phyloP scores from a whole-genome alignment of 2,888 invertebrate species.

The Eilema sororculum region DNA sequence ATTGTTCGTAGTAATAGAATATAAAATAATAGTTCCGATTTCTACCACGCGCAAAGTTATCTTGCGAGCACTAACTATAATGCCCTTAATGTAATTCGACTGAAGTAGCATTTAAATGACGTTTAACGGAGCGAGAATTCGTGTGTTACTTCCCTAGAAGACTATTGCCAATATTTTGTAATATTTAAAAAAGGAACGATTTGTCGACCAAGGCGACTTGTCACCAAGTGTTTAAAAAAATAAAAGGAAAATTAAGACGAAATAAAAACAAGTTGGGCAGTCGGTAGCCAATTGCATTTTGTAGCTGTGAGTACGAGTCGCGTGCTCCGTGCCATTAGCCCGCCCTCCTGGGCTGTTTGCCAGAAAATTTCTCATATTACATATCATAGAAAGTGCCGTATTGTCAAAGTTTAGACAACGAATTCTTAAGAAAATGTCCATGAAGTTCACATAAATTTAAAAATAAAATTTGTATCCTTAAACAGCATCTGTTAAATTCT shows the following conservation, averaged over 20 bases:
- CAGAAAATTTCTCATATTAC: constrained; percentile 64
- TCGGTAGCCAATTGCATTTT: constrained; percentile 81
- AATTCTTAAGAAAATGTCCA: neutral
- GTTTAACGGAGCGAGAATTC: too few relatives aligned
- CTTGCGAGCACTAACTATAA: too few relatives aligned
- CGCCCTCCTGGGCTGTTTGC: constrained; percentile 78
- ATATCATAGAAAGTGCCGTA: constrained; percentile 46
- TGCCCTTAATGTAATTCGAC: too few relatives aligned
- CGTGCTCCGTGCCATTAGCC: constrained; percentile 78
- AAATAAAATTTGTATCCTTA: too few relatives aligned
- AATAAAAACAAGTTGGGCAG: constrained; percentile 61
- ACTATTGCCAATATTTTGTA: too few relatives aligned
- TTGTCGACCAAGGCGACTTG: constrained; percentile 3
- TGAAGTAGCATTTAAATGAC: too few relatives aligned
- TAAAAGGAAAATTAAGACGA: constrained; percentile 55
- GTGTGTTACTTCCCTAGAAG: too few relatives aligned
- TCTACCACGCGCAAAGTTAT: too few relatives aligned
- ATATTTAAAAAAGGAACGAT: neutral
- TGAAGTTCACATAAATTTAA: too few relatives aligned
- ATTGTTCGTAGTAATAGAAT: too few relatives aligned
- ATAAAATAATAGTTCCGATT: too few relatives aligned
- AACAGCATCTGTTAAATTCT: too few relatives aligned
- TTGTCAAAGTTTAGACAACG: constrained; percentile 2
- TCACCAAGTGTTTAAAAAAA: constrained; percentile 49
- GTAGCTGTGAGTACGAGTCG: constrained; percentile 73